Base-by-base conservation (phyloP, 2,888 invertebrate genomes). In the Drosophila neotestacea region DNA sequence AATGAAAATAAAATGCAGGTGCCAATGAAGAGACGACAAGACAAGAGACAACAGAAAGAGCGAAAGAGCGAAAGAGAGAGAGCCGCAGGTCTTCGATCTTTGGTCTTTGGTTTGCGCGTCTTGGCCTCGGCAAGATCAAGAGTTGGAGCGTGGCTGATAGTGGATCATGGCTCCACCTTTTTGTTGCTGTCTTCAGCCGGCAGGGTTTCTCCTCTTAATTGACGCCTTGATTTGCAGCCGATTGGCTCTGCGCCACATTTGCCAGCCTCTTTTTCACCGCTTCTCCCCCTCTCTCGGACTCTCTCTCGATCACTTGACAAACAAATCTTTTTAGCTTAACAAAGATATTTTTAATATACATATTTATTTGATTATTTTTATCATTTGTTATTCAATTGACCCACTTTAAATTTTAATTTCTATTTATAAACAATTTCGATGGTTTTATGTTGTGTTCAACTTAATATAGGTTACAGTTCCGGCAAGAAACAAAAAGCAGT, bases 221-320 rank as follows among this genome's bases (percentile, higher is more conserved):
- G 78, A 78, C 78, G 78, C 79, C 79, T 78, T 79, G 79, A 76
- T 75, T 79, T 79, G 69, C 69, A 67, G 59, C 66, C 80, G 69
- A 79, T 77, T 78, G 65, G 78, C 56, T 62, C 38, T 56, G 65
- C 73, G 62, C 55, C 58, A 56, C 62, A 62, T 66, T 77, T 66
- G 41, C 41, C 54, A 16, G n/a, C 10, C 34, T 22, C 36, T 52
- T 28, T 44, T 38, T 9, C 41, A 28, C 13, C 27, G 7, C 39
- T 32, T 42, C 39, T 46, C 51, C 4, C 34, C n/a, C 38, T 48
- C 16, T 50, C n/a, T 47, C 34, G 34, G 28, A 30, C 32, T 36
- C 46, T 47, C 38, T 46, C 30, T 34, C 16, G 34, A 54, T 32
- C 32, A 32, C 32, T 42, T 4, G 44, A 22, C 28, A 28, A 38